These are phyloP conservation scores for Geotria australis DNA, from an alignment of 2,797 vertebrate species.

Conservation along the genomic window DNA sequence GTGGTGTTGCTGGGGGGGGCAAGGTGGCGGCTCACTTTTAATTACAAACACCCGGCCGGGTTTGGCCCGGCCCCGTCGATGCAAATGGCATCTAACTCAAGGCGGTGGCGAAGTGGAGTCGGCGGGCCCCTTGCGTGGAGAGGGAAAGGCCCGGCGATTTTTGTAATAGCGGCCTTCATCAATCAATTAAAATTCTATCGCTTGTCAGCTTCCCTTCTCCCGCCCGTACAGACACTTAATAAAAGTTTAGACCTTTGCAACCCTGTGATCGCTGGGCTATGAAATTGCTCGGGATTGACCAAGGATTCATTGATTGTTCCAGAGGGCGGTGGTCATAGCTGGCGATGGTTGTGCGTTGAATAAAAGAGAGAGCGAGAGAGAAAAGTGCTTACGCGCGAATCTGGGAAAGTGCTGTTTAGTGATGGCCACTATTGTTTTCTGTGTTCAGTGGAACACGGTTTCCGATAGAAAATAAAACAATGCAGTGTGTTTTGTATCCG, in stretches of 20 bases:
- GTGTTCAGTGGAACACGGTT: too few relatives aligned
- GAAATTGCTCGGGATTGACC: not conserved
- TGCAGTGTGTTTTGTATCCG: too few relatives aligned
- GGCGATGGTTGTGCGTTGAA: too few relatives aligned
- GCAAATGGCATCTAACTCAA: too few relatives aligned
- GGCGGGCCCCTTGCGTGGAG: not conserved
- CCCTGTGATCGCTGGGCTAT: not conserved
- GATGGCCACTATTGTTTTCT: too few relatives aligned
- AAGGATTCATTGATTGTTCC: not conserved
- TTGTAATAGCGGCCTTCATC: not conserved
- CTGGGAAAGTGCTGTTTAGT: too few relatives aligned
- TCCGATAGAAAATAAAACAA: too few relatives aligned
- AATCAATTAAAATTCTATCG: not conserved
- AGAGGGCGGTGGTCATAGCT: not conserved
- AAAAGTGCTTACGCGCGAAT: too few relatives aligned
- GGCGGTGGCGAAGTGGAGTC: not conserved
- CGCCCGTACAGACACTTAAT: not conserved
- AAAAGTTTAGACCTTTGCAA: not conserved
- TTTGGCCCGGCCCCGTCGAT: too few relatives aligned
- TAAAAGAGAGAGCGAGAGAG: too few relatives aligned
- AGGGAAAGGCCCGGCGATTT: not conserved
- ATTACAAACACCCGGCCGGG: not conserved
- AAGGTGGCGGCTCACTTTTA: not conserved
- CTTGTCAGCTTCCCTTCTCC: not conserved
- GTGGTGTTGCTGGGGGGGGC: too few relatives aligned